phyloP scores from a whole-genome alignment of 2,797 vertebrate species.

The Melopsittacus undulatus region DNA sequence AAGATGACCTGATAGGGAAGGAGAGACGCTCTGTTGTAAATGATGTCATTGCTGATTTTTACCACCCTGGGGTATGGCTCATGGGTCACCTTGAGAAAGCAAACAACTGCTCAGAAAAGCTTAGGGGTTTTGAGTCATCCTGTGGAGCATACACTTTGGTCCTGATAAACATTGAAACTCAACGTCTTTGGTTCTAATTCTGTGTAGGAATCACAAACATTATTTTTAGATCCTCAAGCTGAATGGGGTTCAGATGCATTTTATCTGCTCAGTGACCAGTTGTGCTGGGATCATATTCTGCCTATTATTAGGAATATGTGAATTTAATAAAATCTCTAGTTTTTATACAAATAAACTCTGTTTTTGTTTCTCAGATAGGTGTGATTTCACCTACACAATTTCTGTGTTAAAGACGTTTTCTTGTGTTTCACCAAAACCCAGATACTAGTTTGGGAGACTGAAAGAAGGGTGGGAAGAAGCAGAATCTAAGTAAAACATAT shows the following conservation, averaged over 20 bases:
- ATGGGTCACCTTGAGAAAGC: constrained; percentile 39
- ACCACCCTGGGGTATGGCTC: neutral
- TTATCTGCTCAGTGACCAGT: neutral
- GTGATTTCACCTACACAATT: neutral
- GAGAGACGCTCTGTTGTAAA: neutral
- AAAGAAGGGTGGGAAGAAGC: constrained; percentile 24
- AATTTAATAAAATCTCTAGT: neutral
- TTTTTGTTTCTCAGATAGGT: neutral
- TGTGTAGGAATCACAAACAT: neutral
- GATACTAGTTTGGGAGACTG: neutral
- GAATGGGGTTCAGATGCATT: neutral
- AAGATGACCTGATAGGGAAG: constrained; percentile 15
- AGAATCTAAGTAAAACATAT: constrained; percentile 57
- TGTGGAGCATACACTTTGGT: neutral
- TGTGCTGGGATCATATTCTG: neutral
- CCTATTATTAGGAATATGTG: neutral
- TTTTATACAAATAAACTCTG: neutral
- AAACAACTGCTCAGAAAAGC: neutral
- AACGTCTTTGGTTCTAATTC: neutral
- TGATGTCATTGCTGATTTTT: constrained; percentile 30
- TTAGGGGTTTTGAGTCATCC: constrained; percentile 12
- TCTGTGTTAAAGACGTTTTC: neutral
- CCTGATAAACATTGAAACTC: neutral
- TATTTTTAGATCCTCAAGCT: neutral
- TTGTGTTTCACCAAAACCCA: neutral